These are phyloP conservation scores for Andrena flavipes DNA, from an alignment of 2,888 invertebrate species.

Conservation along the genomic window DNA sequence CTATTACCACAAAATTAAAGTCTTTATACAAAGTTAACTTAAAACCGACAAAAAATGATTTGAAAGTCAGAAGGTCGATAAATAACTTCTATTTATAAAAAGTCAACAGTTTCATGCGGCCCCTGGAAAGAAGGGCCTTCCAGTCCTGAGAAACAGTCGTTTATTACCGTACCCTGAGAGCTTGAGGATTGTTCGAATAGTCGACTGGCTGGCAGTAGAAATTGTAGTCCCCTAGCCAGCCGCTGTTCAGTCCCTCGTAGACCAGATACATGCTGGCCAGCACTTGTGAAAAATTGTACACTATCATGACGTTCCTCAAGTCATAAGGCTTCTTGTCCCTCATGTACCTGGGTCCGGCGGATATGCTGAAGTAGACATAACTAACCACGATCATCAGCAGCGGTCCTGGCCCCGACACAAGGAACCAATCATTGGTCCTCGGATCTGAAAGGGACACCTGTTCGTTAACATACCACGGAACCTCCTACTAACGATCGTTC, in stretches of 20 bases:
- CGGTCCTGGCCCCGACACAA: constrained; percentile 89
- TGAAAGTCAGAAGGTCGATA: too few relatives aligned
- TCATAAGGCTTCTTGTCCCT: constrained; percentile 93
- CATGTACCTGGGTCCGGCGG: constrained; percentile 95
- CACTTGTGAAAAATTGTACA: constrained; percentile 96
- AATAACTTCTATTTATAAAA: too few relatives aligned
- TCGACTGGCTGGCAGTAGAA: constrained; percentile 91
- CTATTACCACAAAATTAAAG: too few relatives aligned
- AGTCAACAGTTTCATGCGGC: too few relatives aligned
- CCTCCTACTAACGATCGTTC: not conserved
- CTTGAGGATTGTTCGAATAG: constrained; percentile 87
- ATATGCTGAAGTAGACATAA: constrained; percentile 90
- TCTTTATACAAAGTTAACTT: too few relatives aligned
- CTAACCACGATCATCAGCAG: constrained; percentile 88
- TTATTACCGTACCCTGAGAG: constrained; percentile 87
- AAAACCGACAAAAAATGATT: too few relatives aligned
- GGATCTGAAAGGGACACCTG: constrained; percentile 86
- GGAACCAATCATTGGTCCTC: constrained; percentile 90
- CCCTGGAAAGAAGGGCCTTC: not conserved
- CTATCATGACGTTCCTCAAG: constrained; percentile 90
- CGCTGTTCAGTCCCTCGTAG: constrained; percentile 85
- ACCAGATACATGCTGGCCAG: constrained; percentile 92
- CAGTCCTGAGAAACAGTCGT: not conserved
- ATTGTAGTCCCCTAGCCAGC: constrained; percentile 87
- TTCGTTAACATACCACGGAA: not conserved